Conservation (phyloP, 2,113 vertebrate species). For the Panthera uncia region DNA sequence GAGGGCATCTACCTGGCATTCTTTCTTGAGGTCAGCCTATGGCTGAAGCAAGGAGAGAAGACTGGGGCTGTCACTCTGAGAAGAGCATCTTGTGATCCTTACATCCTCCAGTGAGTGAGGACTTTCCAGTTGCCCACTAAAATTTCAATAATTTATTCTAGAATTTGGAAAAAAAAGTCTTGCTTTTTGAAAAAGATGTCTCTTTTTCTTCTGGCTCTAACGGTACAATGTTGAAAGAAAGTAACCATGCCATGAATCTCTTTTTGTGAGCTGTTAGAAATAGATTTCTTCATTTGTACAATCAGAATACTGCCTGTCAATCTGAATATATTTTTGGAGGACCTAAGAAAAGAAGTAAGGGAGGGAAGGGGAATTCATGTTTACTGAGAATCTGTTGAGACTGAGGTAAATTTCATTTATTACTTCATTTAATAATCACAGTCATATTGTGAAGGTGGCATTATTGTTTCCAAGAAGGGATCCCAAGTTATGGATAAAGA, state of each 20-base stretch:
- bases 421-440: neutral
- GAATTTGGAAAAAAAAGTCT: neutral
- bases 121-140: neutral
- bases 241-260: neutral
- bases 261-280: neutral
- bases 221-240: neutral
- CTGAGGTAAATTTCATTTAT: neutral
- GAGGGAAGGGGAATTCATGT: neutral
- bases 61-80: no score
- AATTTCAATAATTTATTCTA: neutral
- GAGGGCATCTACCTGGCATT: neutral
- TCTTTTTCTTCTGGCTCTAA: conserved; percentile 16
- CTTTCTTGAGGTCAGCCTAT: neutral
- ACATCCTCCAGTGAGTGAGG: neutral
- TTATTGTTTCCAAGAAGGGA: neutral
- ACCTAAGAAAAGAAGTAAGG: neutral
- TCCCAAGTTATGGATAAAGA: neutral
- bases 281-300: neutral
- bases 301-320: neutral
- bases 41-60: neutral
- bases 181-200: neutral
- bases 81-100: neutral
- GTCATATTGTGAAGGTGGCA: neutral
- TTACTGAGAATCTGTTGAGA: neutral
- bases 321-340: neutral